A percentile compares a stretch with the other conserved stretches of the same genome.
phyloP scores from a whole-genome alignment of 2,113 vertebrate species.

The Xiphophorus couchianus region DNA sequence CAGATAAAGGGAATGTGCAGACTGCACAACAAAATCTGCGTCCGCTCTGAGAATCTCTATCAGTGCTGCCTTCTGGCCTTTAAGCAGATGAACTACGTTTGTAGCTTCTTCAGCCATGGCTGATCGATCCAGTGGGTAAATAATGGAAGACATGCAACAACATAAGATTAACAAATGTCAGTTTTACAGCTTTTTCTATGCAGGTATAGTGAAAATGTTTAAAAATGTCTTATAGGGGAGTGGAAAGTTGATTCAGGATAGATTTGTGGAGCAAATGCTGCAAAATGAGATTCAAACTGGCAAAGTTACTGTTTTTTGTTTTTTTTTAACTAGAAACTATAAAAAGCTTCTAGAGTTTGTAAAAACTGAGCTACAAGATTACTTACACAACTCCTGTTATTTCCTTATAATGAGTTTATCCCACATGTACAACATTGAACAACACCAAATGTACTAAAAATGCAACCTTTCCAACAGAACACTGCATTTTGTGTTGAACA shows the following conservation, averaged over 20 bases:
- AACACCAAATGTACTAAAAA: background rate
- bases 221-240: too few relatives aligned
- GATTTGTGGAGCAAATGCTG: too few relatives aligned
- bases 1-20: conserved; percentile 65
- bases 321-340: background rate
- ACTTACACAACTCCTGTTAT: too few relatives aligned
- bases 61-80: conserved; percentile 57
- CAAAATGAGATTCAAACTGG: too few relatives aligned
- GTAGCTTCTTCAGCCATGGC: conserved; percentile 57
- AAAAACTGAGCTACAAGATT: background rate
- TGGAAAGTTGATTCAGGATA: too few relatives aligned
- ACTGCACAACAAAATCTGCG: conserved; percentile 76
- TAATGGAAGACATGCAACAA: background rate
- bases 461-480: background rate
- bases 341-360: background rate
- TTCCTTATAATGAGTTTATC: too few relatives aligned
- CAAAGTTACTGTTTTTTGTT: too few relatives aligned
- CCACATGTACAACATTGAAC: too few relatives aligned
- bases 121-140: too few relatives aligned
- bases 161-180: background rate
- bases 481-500: too few relatives aligned
- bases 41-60: conserved; percentile 73
- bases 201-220: too few relatives aligned
- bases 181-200: too few relatives aligned
- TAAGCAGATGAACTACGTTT: conserved; percentile 55